Conservation (phyloP, 2,113 vertebrate genomes). For the Rhizomys pruinosus region DNA sequence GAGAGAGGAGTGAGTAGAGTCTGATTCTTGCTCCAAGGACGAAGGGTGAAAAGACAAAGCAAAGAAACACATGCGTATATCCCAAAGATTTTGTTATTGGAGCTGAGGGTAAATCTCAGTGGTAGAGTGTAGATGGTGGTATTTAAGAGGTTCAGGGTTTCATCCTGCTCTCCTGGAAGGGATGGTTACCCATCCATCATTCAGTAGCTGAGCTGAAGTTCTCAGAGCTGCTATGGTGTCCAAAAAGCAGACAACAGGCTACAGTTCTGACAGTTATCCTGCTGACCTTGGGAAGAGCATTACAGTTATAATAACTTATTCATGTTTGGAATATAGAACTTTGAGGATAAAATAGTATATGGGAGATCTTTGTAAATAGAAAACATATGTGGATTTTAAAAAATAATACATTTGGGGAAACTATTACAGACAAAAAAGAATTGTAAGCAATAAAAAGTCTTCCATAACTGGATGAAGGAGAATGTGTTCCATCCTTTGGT, state of each 20-base stretch:
- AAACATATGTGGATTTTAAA: background rate
- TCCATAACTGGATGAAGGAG: slow-evolving; percentile 3
- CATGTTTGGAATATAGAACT: background rate
- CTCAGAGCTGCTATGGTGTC: background rate
- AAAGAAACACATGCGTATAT: background rate
- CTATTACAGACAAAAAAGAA: slow-evolving; percentile 13
- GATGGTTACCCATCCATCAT: background rate
- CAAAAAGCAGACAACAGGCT: background rate
- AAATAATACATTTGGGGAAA: slow-evolving; percentile 15
- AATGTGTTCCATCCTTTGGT: background rate
- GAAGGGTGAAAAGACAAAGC: background rate
- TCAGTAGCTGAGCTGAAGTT: background rate
- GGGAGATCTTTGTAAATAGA: background rate
- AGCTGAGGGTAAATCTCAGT: too few relatives aligned
- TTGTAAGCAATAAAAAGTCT: background rate
- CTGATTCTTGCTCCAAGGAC: background rate
- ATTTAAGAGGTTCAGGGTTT: background rate
- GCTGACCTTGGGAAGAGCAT: background rate
- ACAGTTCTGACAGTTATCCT: background rate
- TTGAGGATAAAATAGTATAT: background rate
- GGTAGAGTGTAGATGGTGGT: background rate
- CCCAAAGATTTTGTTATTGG: background rate
- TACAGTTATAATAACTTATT: background rate
- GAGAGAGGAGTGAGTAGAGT: background rate
- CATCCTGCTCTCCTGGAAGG: background rate